phyloP scores from a whole-genome alignment of 2,113 vertebrate species.

The Thamnophis sirtalis region DNA sequence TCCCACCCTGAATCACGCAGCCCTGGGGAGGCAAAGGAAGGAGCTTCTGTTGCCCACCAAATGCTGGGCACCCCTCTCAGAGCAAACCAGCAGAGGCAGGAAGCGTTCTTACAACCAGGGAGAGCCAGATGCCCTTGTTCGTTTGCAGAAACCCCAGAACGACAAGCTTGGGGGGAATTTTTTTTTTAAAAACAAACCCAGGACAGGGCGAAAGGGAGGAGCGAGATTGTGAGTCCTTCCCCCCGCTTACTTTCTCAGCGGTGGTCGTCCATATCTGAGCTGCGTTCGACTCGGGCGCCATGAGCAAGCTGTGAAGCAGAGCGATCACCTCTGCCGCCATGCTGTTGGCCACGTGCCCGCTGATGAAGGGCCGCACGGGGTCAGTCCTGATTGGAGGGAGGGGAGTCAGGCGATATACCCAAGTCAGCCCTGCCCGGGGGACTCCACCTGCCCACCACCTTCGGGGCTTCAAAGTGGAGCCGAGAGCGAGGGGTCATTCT shows the following conservation, averaged over 20 bases:
- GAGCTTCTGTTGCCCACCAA: background rate
- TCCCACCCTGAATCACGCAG: background rate
- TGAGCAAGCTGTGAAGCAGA: slow-evolving; percentile 90
- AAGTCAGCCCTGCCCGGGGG: background rate
- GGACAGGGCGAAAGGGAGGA: background rate
- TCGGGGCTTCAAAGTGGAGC: background rate
- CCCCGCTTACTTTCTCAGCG: slow-evolving; percentile 83
- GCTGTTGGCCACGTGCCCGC: slow-evolving; percentile 96
- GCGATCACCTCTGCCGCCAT: slow-evolving; percentile 98
- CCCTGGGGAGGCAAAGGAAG: background rate
- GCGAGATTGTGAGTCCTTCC: background rate
- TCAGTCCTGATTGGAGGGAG: slow-evolving; percentile 75
- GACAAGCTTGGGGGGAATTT: too few species aligned
- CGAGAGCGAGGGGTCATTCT: too few species aligned
- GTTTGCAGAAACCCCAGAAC: background rate
- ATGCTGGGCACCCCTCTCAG: background rate
- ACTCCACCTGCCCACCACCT: background rate
- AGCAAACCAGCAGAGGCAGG: background rate
- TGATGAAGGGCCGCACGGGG: slow-evolving; percentile 93
- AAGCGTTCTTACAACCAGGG: background rate
- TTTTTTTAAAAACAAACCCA: background rate
- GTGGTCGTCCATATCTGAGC: slow-evolving; percentile 98
- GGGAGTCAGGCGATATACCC: too few species aligned
- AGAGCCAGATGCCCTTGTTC: background rate
- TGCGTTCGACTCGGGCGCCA: slow-evolving; percentile 93